Base-by-base conservation (phyloP, 64 coral and sea anemone genomes). In the Actinia equina region DNA sequence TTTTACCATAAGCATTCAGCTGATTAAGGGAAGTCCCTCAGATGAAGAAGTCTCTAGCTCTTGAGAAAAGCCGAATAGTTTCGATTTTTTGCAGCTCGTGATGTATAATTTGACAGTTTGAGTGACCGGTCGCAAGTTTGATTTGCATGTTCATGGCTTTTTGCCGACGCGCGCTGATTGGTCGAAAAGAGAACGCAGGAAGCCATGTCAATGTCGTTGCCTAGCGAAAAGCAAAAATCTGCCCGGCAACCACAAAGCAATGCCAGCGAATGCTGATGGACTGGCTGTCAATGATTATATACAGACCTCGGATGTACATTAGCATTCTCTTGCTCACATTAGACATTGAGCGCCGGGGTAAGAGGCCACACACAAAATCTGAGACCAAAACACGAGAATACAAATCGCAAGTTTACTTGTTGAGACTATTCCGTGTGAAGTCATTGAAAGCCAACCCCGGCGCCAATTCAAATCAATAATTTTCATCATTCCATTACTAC, bases 211-310 rank as follows among this genome's bases (percentile, higher is more conserved):
- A 89, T 96, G 91, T 87, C 42, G 94, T 96, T 96, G 94, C 94
- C 86, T 96, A 93, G 94, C 94, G 88, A 93, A 89, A 96, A 84
- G 77, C 4, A 70, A 96, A 96, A 77, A 96, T 96, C 94, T 96
- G 90, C 94, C 94, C 94, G 90, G 94, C 94, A 96, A 96, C 94
- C 86, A 61, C 52, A 79, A 94, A 58, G 85, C 79, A 49, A 84
- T 91, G 85, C 51, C 86, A 88, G 86, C 85, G 86, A 87, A 88
- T 90, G 94, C 80, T 90, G 89, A 95, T 89, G 64, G 94, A 93
- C 69, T 64, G 44, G 59, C 86, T 93, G 94, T 96, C 94, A 96
- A 59, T 92, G 83, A 92, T 96, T 93, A 93, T 86, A 88, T 93
- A 87, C 67, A 71, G 56, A 25, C 70, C 25, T 59, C 71, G 81